A percentile compares a stretch with the other conserved stretches of the same genome.
Conservation (phyloP, 2,113 vertebrate genomes). For the Solea senegalensis region DNA sequence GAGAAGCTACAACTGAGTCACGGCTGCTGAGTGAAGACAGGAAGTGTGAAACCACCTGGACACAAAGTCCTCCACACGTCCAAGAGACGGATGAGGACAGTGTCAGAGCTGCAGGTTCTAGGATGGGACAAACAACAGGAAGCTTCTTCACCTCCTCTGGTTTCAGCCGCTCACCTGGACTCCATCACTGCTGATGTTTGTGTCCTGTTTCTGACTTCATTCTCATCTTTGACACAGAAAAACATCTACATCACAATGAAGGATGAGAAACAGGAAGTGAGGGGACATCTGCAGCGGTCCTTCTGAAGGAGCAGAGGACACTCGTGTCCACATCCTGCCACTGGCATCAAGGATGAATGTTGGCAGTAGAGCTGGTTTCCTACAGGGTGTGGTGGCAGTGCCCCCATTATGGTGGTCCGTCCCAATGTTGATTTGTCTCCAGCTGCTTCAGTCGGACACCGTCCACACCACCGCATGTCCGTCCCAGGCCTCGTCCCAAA, state of each 20-base stretch:
- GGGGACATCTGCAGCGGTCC: background rate
- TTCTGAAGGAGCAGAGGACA: background rate
- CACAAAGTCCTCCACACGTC: background rate
- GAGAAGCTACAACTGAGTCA: conserved; percentile 22
- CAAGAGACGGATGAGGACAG: background rate
- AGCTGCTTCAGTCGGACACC: conserved; percentile 30
- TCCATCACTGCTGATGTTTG: too few species aligned
- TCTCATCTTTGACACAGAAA: background rate
- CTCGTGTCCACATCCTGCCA: conserved; percentile 12
- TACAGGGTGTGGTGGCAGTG: conserved; percentile 25
- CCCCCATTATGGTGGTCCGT: conserved; percentile 7
- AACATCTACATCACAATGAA: background rate
- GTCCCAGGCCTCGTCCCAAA: background rate
- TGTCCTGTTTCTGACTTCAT: too few species aligned
- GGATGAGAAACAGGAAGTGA: conserved; percentile 23
- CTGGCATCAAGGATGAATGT: conserved; percentile 47
- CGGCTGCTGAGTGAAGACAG: background rate
- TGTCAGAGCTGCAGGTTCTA: background rate
- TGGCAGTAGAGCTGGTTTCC: conserved; percentile 3
- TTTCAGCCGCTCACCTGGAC: background rate
- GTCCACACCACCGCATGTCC: conserved; percentile 66
- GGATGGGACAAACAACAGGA: background rate
- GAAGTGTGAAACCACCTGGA: background rate
- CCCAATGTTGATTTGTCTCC: conserved; percentile 32
- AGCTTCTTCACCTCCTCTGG: background rate